phyloP scores from a whole-genome alignment of 1,140 invertebrate species.

The Drosophila leontia region DNA sequence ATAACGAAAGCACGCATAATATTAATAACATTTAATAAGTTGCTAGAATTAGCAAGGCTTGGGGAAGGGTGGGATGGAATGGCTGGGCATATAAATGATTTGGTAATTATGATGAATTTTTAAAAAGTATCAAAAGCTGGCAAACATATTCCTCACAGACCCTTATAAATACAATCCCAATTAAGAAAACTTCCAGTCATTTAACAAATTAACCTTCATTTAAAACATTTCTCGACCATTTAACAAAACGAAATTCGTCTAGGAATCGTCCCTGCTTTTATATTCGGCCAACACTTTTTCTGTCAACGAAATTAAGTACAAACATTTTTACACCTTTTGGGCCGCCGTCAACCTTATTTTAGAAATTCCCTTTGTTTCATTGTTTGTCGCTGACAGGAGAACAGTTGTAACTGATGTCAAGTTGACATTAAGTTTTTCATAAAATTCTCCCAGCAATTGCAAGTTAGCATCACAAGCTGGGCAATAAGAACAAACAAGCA shows the following conservation, averaged over 20 bases:
- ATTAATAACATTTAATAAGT: conserved; percentile 81
- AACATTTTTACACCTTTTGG: conserved; percentile 36
- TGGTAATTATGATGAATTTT: conserved; percentile 66
- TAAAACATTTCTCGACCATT: conserved; percentile 20
- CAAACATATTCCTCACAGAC: conserved; percentile 21
- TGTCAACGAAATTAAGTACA: conserved; percentile 22
- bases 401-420: conserved; percentile 60
- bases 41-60: conserved; percentile 61
- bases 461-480: not conserved
- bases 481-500: conserved; percentile 11
- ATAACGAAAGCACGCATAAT: conserved; percentile 58
- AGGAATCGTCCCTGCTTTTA: not conserved
- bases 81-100: conserved; percentile 24
- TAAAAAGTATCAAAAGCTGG: conserved; percentile 20
- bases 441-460: conserved; percentile 31
- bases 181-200: conserved; percentile 24
- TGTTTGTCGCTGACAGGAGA: conserved; percentile 26
- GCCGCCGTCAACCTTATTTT: conserved; percentile 6
- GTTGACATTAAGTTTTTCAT: conserved; percentile 63
- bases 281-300: conserved; percentile 3
- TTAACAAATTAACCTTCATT: conserved; percentile 25
- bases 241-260: conserved; percentile 1
- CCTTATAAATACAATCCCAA: conserved; percentile 22
- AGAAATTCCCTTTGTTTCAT: conserved; percentile 10
- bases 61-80: not conserved